Conservation (phyloP, 2,797 vertebrate genomes). For the Pitangus sulphuratus region DNA sequence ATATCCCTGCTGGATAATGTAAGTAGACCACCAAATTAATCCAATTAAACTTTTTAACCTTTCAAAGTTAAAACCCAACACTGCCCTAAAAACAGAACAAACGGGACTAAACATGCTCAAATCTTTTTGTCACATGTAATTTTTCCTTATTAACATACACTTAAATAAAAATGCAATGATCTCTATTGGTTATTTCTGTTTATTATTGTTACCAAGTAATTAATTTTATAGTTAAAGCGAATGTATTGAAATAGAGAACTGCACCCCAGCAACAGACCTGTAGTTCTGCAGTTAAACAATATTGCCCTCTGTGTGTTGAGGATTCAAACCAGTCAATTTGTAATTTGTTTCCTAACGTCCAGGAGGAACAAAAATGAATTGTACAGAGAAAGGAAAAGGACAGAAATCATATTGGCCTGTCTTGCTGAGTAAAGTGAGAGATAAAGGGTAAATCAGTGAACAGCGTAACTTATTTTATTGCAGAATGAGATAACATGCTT, state of each 20-base stretch:
- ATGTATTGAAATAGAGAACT: background rate
- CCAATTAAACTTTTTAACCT: constrained; percentile 4
- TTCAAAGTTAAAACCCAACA: background rate
- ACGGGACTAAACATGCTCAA: background rate
- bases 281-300: background rate
- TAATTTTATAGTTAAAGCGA: background rate
- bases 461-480: background rate
- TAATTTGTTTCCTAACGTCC: background rate
- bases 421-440: background rate
- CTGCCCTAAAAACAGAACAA: background rate
- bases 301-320: background rate
- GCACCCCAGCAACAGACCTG: background rate
- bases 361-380: background rate
- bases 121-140: background rate
- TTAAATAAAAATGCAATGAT: background rate
- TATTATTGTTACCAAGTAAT: background rate
- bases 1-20: background rate
- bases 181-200: background rate
- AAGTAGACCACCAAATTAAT: constrained; percentile 14
- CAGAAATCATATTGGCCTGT: background rate
- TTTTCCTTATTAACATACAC: background rate
- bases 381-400: background rate
- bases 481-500: background rate
- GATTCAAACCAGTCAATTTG: background rate
- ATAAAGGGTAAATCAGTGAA: background rate